These are phyloP conservation scores for Rhineura floridana DNA, from an alignment of 2,113 vertebrate genomes.

Conservation along the genomic window DNA sequence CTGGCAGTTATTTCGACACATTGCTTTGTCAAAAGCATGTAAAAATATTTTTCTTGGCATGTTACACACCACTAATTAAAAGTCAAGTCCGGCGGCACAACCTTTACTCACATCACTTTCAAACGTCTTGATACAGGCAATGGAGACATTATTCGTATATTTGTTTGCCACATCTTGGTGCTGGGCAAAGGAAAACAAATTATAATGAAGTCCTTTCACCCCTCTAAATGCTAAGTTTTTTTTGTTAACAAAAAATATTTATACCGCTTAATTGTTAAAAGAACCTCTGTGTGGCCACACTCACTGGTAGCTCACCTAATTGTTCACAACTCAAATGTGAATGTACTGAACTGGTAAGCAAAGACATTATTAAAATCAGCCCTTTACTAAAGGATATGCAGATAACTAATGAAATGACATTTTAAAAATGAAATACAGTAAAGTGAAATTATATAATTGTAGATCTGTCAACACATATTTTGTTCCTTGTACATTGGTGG, in stretches of 20 bases:
- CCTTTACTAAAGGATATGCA: neutral
- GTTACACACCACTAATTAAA: constrained; percentile 49
- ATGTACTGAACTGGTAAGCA: neutral
- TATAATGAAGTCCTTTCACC: neutral
- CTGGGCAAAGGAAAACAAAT: neutral
- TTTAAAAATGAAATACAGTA: neutral
- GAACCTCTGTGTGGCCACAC: no score
- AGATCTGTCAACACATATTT: neutral
- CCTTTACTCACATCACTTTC: constrained; percentile 47
- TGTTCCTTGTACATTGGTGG: neutral
- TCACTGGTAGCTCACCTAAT: neutral
- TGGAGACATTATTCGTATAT: constrained; percentile 5
- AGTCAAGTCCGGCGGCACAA: constrained; percentile 43
- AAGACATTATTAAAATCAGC: neutral
- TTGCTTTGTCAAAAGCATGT: constrained; percentile 67
- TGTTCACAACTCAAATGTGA: neutral
- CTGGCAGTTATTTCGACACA: constrained; percentile 67
- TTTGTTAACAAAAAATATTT: neutral
- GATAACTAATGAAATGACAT: neutral
- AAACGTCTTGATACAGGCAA: constrained; percentile 44
- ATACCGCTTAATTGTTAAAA: no score
- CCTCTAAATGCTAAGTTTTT: neutral
- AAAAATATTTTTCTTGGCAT: constrained; percentile 58
- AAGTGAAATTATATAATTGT: neutral
- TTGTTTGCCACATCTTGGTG: neutral